Evolutionary conservation across 2,113 vertebrate species (phyloP), one percentile per base, ranked within the genome.

Genomic region (Cynocephalus volans): DNA sequence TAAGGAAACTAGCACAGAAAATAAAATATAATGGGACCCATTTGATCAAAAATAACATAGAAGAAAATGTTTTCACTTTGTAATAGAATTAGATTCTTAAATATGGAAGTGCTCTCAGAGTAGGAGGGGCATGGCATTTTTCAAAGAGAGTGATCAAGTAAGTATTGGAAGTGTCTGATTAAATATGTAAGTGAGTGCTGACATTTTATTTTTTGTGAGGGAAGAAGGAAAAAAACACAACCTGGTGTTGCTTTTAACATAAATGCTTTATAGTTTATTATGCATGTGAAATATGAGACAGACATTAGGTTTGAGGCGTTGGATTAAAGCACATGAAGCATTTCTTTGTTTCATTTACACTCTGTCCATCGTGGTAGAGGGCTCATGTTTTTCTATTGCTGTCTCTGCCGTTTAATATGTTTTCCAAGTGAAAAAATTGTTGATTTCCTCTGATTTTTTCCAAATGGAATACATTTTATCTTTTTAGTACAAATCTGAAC

Each of bases 261-360:
- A 64, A 93, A 70, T 70, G 28, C 48, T 94, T 93, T 81, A 75
- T 33, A 95, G 72, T 93, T 97, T 94, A 69, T 82, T 86, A 83
- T 70, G 62, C 50, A 94, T 72, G 80, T 96, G 69, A 92, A 97
- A 92, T 77, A 56, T 21, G 91, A 96, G 81, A 65, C 76, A 52
- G 50, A 60, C 8, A 6, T 60, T 26, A 56, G n/a, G 45, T n/a
- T 70, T 58, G 56, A 75, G 77, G 67, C 86, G 56, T 28, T 62
- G 24, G 65, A 58, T 67, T 76, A 70, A 88, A 67, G 56, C 14
- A 18, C 77, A 65, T 87, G 33, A 82, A 94, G 79, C 9, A 56
- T 84, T 83, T 70, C 48, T 92, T 94, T 73, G 50, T 85, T 72
- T 90, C 36, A 1, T 24, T 65, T 69, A 28, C 6, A 10, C 45